Evolutionary conservation across 2,113 vertebrate species (phyloP), one percentile per base, ranked within the genome.

Genomic region (Lagenorhynchus albirostris): DNA sequence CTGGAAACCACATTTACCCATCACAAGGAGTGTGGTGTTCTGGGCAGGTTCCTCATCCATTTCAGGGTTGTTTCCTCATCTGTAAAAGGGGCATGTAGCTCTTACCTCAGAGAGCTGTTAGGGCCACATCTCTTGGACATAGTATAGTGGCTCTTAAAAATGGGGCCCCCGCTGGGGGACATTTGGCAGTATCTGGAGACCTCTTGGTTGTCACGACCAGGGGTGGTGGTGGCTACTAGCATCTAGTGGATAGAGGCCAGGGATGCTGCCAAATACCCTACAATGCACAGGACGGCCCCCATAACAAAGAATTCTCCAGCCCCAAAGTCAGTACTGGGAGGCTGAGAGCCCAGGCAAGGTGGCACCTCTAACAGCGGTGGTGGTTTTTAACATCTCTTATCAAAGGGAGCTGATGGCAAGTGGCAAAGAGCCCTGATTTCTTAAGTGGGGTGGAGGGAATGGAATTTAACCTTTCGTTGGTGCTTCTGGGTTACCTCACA

Each of bases 391-490:
- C 11, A 1, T 71, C 47, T 83, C 36, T 80, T n/a, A 14, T 25
- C 74, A 36, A 18, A 83, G 58, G 47, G 47, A 29, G 38, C 25
- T 87, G 8, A 9, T 31, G n/a, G 50, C 55, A 10, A 11, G 55
- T 17, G 50, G 60, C 38, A 36, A 14, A 53, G 5, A 38, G 62
- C 53, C 65, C 62, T 62, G 33, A 63, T 91, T 86, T 68, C 93
- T 62, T 38, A 17, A 68, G 36, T 31, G 17, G 44, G 7, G 13
- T 62, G 77, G 65, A 36, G 50, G 70, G 14, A 53, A 55, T 84
- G 44, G 60, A 86, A 94, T 63, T 91, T 67, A 77, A 67, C 62
- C 18, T 97, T 93, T 80, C 71, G 7, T 23, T 20, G 20, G 3
- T n/a, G 70, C 33, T 50, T 91, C 33, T 93, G 60, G n/a, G 26